Evolutionary conservation across 2,113 vertebrate species (phyloP).

Genomic region (Tupaia chinensis): DNA sequence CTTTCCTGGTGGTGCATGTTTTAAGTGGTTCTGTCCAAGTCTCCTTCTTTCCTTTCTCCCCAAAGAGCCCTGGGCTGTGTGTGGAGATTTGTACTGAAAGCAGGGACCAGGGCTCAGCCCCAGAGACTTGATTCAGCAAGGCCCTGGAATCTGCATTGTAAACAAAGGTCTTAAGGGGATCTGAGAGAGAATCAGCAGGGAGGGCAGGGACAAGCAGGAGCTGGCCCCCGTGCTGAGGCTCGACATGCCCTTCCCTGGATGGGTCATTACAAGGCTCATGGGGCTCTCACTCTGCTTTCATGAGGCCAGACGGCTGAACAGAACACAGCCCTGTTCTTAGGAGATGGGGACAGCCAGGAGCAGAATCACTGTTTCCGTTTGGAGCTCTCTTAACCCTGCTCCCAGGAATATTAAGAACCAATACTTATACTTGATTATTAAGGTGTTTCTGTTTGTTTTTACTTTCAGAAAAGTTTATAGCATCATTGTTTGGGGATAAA

Average conservation of each 20-base stretch:
- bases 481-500: neutral
- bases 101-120: neutral
- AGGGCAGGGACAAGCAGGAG: rapidly evolving
- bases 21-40: rapidly evolving
- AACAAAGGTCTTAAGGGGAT: no score
- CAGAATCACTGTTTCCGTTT: rapidly evolving
- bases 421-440: rapidly evolving
- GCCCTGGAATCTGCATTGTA: neutral
- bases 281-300: rapidly evolving
- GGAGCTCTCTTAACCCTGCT: no score
- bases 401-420: rapidly evolving
- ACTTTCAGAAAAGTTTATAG: neutral
- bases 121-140: rapidly evolving
- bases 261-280: rapidly evolving
- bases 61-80: neutral
- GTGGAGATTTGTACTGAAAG: neutral
- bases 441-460: neutral
- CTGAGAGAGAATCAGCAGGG: neutral
- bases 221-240: neutral
- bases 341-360: rapidly evolving
- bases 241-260: rapidly evolving
- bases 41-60: rapidly evolving
- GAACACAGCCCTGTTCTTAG: rapidly evolving
- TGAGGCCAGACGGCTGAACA: rapidly evolving
- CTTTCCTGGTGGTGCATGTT: neutral